Evolutionary conservation across 2,113 vertebrate genomes (phyloP).

Genomic region (Percina caprodes): DNA sequence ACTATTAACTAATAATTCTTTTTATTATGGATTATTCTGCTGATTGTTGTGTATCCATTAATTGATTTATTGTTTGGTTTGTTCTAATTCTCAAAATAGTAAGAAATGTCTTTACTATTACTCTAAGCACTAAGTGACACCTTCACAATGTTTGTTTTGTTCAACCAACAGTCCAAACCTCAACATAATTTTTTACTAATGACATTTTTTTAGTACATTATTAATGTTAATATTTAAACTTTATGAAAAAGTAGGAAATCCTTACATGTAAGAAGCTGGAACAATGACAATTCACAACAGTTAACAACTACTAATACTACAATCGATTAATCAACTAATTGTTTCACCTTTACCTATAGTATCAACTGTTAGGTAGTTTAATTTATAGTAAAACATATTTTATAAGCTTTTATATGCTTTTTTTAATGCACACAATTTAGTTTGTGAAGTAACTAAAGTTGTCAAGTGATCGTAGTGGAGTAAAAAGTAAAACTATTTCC

Average conservation of each 20-base stretch:
- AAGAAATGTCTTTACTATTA: background rate
- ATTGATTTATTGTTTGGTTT: background rate
- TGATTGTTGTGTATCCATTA: background rate
- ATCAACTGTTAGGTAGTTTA: background rate
- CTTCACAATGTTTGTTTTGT: background rate
- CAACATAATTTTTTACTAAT: background rate
- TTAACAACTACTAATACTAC: background rate
- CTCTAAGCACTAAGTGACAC: background rate
- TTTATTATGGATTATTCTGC: background rate
- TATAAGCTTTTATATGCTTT: background rate
- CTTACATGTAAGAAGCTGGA: background rate
- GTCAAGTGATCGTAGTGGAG: background rate
- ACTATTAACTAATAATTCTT: background rate
- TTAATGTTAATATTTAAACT: too few species aligned
- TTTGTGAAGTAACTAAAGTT: background rate
- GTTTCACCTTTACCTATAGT: background rate
- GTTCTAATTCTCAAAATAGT: background rate
- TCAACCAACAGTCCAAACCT: background rate
- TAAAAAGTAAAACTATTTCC: background rate
- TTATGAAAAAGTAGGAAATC: background rate
- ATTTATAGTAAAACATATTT: background rate
- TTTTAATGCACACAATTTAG: too few species aligned
- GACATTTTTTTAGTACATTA: too few species aligned
- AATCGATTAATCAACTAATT: background rate
- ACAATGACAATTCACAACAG: too few species aligned